These are phyloP conservation scores for Leptoteleia sp. DNA, from an alignment of 1,140 invertebrate species.

Conservation along the genomic window DNA sequence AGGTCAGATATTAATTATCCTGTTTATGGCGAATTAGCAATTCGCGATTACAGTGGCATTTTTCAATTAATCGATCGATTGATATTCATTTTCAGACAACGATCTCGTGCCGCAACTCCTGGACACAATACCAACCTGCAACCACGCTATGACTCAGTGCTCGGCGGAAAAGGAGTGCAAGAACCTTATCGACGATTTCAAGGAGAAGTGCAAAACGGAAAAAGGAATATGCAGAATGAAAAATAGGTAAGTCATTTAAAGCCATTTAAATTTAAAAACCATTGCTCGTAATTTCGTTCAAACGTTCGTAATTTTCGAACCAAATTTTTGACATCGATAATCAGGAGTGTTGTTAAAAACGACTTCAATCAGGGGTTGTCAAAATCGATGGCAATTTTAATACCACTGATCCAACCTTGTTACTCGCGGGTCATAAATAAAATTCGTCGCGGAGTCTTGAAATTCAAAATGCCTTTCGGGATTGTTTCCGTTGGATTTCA, in stretches of 20 bases:
- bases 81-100: constrained; percentile 85
- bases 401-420: not conserved
- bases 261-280: too few species aligned
- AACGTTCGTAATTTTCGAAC: too few species aligned
- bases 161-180: constrained; percentile 88
- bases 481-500: constrained; percentile 43
- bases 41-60: constrained; percentile 5
- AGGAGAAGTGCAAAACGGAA: constrained; percentile 89
- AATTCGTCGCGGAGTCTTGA: not conserved
- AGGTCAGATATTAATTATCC: constrained; percentile 33
- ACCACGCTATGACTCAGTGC: constrained; percentile 91
- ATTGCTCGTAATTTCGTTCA: too few species aligned
- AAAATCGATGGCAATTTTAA: not conserved
- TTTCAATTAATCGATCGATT: constrained; percentile 10
- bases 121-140: constrained; percentile 92
- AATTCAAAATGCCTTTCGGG: constrained; percentile 35
- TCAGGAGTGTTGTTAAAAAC: too few species aligned
- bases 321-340: too few species aligned
- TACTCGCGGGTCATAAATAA: constrained; percentile 19
- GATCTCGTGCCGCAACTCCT: constrained; percentile 88
- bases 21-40: constrained; percentile 12
- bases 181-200: constrained; percentile 91
- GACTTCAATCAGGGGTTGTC: too few species aligned
- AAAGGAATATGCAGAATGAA: constrained; percentile 93
- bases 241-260: constrained; percentile 86